A percentile compares a stretch with the other conserved stretches of the same genome.
These are phyloP conservation scores for Cottus gobio DNA, from an alignment of 2,113 vertebrate species.

Conservation along the genomic window DNA sequence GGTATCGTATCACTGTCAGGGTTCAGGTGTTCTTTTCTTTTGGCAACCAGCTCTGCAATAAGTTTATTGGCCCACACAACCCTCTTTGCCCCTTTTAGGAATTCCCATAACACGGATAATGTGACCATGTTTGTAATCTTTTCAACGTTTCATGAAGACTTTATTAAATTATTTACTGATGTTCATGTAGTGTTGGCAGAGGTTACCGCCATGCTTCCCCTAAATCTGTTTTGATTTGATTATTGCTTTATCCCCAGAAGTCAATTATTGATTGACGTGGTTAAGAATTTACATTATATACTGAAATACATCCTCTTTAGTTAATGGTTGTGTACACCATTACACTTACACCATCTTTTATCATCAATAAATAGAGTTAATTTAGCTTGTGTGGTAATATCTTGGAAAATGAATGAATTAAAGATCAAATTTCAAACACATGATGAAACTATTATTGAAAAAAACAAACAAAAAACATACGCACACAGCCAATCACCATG, in stretches of 20 bases:
- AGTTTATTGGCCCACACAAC: background rate
- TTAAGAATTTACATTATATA: background rate
- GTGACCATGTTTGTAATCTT: background rate
- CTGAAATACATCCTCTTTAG: background rate
- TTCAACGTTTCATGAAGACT: background rate
- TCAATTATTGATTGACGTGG: background rate
- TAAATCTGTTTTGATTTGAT: background rate
- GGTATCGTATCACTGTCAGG: too few relatives aligned
- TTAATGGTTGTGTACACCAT: background rate
- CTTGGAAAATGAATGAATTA: too few relatives aligned
- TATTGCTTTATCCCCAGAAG: background rate
- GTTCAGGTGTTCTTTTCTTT: too few relatives aligned
- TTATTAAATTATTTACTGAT: background rate
- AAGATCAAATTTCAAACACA: background rate
- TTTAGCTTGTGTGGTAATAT: background rate
- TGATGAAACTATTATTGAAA: background rate
- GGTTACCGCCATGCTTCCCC: background rate
- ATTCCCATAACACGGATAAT: background rate
- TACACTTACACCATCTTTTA: too few relatives aligned
- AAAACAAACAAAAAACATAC: background rate
- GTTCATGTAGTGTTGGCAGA: background rate
- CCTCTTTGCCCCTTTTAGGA: background rate
- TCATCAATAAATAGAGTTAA: background rate
- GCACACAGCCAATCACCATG: slow-evolving; percentile 11
- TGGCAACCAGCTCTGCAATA: background rate